phyloP scores from a whole-genome alignment of 2,888 invertebrate species.

The Trachelus iudaicus region DNA sequence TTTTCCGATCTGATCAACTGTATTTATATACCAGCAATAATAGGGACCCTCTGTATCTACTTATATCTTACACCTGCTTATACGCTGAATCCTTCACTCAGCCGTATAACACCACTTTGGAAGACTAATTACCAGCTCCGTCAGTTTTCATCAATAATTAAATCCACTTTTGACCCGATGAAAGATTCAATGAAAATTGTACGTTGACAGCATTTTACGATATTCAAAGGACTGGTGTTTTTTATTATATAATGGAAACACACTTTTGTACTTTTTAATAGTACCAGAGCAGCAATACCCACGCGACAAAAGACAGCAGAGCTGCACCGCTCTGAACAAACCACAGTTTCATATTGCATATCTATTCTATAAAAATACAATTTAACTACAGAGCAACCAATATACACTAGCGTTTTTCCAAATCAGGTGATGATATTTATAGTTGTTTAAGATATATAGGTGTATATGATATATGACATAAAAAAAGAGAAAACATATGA shows the following conservation, averaged over 20 bases:
- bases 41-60: neutral
- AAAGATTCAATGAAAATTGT: neutral
- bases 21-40: neutral
- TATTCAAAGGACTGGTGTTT: neutral
- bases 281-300: too few species aligned
- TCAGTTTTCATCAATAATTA: neutral
- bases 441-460: too few species aligned
- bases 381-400: too few species aligned
- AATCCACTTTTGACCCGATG: neutral
- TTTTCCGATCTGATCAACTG: constrained; percentile 23
- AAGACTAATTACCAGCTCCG: neutral
- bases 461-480: too few species aligned
- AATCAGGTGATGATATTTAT: too few species aligned
- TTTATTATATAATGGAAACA: neutral
- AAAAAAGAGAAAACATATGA: too few species aligned
- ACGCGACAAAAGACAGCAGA: too few species aligned
- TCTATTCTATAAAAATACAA: too few species aligned
- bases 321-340: too few species aligned
- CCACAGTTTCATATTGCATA: too few species aligned
- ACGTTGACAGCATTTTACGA: neutral
- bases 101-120: neutral
- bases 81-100: neutral
- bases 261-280: neutral
- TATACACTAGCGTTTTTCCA: too few species aligned
- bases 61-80: neutral